Percentiles rank a stretch among this genome's conserved stretches.
These are phyloP conservation scores for Microchirus variegatus DNA, from an alignment of 2,797 vertebrate species.

Conservation along the genomic window DNA sequence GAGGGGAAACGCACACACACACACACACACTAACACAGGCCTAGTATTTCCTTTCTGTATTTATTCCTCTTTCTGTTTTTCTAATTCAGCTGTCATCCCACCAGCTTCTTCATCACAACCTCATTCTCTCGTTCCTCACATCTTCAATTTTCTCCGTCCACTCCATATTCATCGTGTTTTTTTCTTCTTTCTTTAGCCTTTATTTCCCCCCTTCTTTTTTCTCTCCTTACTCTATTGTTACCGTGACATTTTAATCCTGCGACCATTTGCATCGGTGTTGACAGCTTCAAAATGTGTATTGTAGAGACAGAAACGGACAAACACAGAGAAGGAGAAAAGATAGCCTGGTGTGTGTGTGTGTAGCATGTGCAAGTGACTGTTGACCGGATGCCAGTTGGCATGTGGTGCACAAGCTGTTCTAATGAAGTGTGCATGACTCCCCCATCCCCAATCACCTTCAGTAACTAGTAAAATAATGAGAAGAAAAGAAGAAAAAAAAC, in stretches of 20 bases:
- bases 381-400: slow-evolving; percentile 68
- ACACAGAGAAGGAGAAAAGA: slow-evolving; percentile 3
- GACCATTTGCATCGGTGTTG: slow-evolving; percentile 56
- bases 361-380: slow-evolving; percentile 12
- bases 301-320: slow-evolving; percentile 30
- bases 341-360: neutral
- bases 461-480: no score
- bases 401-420: slow-evolving; percentile 70
- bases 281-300: slow-evolving; percentile 41
- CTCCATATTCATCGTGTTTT: neutral
- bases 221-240: slow-evolving; percentile 26
- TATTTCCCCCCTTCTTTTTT: neutral
- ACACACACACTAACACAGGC: neutral
- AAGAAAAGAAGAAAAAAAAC: no score
- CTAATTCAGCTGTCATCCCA: slow-evolving; percentile 28
- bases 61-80: slow-evolving; percentile 14
- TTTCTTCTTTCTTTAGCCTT: neutral
- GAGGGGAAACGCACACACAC: slow-evolving; percentile 3
- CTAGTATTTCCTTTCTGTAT: neutral
- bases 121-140: neutral
- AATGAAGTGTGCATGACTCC: slow-evolving; percentile 64
- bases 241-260: slow-evolving; percentile 48
- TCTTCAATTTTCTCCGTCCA: slow-evolving; percentile 6
- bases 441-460: slow-evolving; percentile 30
- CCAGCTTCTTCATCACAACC: slow-evolving; percentile 15